These are phyloP conservation scores for Bufo bufo DNA, from an alignment of 2,113 vertebrate species.

Conservation along the genomic window DNA sequence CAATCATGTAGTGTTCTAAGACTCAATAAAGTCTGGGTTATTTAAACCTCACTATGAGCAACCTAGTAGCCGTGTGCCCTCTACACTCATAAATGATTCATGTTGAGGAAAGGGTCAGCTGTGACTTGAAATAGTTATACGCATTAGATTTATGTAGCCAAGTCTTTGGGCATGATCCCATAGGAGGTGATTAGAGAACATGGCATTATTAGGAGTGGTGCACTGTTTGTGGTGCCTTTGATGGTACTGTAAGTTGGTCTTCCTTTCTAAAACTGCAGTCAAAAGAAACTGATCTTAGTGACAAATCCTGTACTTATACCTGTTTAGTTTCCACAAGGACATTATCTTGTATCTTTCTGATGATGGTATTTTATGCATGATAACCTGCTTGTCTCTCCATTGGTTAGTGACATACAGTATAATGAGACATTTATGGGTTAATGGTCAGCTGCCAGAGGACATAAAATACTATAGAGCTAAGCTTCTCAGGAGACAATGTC, in stretches of 20 bases:
- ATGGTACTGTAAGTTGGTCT: neutral
- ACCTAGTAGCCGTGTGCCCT: slow-evolving; percentile 7
- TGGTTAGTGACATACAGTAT: neutral
- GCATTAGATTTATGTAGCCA: neutral
- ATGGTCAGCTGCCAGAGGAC: neutral
- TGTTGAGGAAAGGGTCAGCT: slow-evolving; percentile 16
- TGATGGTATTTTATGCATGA: neutral
- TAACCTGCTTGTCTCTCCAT: neutral
- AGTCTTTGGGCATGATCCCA: neutral
- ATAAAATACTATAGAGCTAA: neutral
- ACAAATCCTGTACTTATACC: neutral
- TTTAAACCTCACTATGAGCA: neutral
- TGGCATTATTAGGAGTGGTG: neutral
- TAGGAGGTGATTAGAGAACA: neutral
- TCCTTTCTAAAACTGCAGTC: neutral
- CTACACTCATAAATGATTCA: slow-evolving; percentile 18
- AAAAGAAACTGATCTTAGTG: neutral
- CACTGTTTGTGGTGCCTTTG: neutral
- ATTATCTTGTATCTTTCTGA: neutral
- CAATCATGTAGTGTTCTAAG: neutral
- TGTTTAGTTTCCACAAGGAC: neutral
- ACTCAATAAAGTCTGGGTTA: neutral
- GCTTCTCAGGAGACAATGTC: neutral
- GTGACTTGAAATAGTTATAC: neutral
- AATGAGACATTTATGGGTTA: neutral